These are phyloP conservation scores for Mesorhabditis spiculigera DNA, from an alignment of 2,888 invertebrate species.

Conservation along the genomic window DNA sequence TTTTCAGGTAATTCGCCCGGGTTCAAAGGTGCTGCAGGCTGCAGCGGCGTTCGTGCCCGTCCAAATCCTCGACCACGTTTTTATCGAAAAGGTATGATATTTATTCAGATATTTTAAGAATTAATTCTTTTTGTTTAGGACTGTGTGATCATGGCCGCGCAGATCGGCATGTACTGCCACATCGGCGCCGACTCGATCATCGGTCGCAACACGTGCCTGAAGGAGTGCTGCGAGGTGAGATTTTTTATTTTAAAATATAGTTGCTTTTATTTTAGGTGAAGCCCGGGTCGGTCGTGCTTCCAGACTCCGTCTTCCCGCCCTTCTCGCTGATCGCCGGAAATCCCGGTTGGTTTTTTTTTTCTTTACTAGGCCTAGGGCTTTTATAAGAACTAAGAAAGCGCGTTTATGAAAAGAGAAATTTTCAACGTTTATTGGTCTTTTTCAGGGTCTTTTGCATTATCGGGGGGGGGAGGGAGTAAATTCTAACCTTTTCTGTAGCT, in stretches of 20 bases:
- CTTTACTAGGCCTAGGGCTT: too few relatives aligned
- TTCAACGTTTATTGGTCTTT: too few relatives aligned
- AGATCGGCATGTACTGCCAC: slow-evolving; percentile 89
- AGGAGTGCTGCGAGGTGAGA: slow-evolving; percentile 29
- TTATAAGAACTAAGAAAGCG: too few relatives aligned
- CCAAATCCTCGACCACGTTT: slow-evolving; percentile 95
- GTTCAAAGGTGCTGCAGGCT: too few relatives aligned
- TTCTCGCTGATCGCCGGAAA: slow-evolving; percentile 84
- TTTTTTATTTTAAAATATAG: slow-evolving; percentile 75
- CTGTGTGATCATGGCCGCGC: slow-evolving; percentile 89
- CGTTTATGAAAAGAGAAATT: too few relatives aligned
- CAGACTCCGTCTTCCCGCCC: slow-evolving; percentile 92
- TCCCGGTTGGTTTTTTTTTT: slow-evolving; percentile 65
- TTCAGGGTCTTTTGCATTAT: too few relatives aligned
- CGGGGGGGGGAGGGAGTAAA: too few relatives aligned
- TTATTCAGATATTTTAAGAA: not conserved
- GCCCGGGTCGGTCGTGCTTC: slow-evolving; percentile 87
- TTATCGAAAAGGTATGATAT: slow-evolving; percentile 74
- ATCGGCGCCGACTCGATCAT: slow-evolving; percentile 69
- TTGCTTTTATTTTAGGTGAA: slow-evolving; percentile 76
- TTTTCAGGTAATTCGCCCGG: slow-evolving; percentile 66
- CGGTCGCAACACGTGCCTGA: slow-evolving; percentile 38
- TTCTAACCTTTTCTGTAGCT: too few relatives aligned
- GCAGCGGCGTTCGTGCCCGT: slow-evolving; percentile 87
- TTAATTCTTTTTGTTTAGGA: slow-evolving; percentile 61